A percentile compares a stretch with the other conserved stretches of the same genome.
phyloP scores from a whole-genome alignment of 1,140 invertebrate species.

The Drosophila arawakana region DNA sequence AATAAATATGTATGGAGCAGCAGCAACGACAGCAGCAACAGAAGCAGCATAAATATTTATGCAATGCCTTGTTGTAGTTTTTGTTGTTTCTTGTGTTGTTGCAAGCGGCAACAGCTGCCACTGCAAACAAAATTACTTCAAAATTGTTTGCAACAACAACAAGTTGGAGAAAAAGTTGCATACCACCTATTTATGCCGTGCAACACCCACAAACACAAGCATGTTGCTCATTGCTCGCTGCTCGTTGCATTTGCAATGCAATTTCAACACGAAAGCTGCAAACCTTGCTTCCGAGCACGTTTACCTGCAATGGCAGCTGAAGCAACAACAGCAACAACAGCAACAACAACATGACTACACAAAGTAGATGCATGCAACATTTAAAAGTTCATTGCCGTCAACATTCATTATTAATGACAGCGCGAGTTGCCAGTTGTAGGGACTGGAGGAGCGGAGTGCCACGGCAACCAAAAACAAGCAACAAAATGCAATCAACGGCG shows the following conservation, averaged over 20 bases:
- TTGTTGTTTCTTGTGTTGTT: slow-evolving; percentile 32
- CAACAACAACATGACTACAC: slow-evolving; percentile 45
- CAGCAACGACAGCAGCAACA: neutral
- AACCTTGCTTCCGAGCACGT: slow-evolving; percentile 76
- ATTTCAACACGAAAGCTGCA: slow-evolving; percentile 79
- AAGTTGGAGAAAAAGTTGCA: slow-evolving; percentile 47
- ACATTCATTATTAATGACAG: slow-evolving; percentile 85
- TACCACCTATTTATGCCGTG: slow-evolving; percentile 34
- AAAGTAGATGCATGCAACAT: slow-evolving; percentile 81
- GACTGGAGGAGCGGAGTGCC: slow-evolving; percentile 18
- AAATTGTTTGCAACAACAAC: slow-evolving; percentile 50
- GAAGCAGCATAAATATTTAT: slow-evolving; percentile 78
- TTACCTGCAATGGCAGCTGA: slow-evolving; percentile 67
- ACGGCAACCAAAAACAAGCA: slow-evolving; percentile 78
- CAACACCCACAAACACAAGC: slow-evolving; percentile 2
- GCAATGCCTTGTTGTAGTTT: slow-evolving; percentile 47
- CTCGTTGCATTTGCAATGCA: slow-evolving; percentile 73
- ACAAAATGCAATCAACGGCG: slow-evolving; percentile 78
- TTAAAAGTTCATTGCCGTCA: slow-evolving; percentile 84
- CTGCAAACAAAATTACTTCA: slow-evolving; percentile 64
- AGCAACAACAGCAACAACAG: slow-evolving; percentile 27
- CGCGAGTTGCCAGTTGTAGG: slow-evolving; percentile 40
- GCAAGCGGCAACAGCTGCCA: slow-evolving; percentile 63
- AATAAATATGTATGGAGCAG: slow-evolving; percentile 47
- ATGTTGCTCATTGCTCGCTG: slow-evolving; percentile 19